These are phyloP conservation scores for Philonicus albiceps DNA, from an alignment of 2,888 invertebrate species.

Conservation along the genomic window DNA sequence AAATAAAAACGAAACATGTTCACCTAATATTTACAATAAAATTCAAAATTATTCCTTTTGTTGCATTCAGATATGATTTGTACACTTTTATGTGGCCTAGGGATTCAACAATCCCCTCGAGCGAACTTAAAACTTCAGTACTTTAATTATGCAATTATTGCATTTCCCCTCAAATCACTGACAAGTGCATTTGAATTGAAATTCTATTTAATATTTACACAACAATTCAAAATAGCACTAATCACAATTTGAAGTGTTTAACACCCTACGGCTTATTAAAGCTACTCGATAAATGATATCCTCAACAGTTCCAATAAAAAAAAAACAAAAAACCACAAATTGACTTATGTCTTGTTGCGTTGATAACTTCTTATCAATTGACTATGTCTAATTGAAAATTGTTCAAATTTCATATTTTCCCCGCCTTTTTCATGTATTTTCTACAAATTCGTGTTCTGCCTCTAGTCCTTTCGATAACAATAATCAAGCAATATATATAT, in stretches of 20 bases:
- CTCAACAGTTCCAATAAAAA: conserved; percentile 1
- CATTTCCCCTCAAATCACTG: conserved; percentile 1
- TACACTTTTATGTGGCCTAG: not conserved
- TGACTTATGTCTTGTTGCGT: conserved; percentile 18
- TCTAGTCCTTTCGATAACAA: not conserved
- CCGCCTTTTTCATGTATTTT: not conserved
- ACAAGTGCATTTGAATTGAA: not conserved
- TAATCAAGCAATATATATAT: not conserved
- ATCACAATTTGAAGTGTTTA: not conserved
- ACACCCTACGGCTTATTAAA: conserved; percentile 20
- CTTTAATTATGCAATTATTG: not conserved
- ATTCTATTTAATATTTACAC: not conserved
- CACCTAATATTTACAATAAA: conserved; percentile 1
- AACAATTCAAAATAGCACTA: conserved; percentile 2
- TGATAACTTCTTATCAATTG: conserved; percentile 2
- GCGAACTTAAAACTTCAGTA: not conserved
- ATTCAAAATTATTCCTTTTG: not conserved
- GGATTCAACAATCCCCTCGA: not conserved
- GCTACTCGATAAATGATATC: conserved; percentile 3
- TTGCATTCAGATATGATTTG: conserved; percentile 20
- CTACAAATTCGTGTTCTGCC: not conserved
- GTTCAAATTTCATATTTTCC: not conserved
- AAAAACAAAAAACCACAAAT: conserved; percentile 9
- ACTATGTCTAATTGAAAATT: conserved; percentile 28
- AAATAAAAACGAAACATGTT: not conserved